Evolutionary conservation across 2,113 vertebrate genomes (phyloP), one percentile per base, ranked within the genome.

Genomic region (Anolis carolinensis): DNA sequence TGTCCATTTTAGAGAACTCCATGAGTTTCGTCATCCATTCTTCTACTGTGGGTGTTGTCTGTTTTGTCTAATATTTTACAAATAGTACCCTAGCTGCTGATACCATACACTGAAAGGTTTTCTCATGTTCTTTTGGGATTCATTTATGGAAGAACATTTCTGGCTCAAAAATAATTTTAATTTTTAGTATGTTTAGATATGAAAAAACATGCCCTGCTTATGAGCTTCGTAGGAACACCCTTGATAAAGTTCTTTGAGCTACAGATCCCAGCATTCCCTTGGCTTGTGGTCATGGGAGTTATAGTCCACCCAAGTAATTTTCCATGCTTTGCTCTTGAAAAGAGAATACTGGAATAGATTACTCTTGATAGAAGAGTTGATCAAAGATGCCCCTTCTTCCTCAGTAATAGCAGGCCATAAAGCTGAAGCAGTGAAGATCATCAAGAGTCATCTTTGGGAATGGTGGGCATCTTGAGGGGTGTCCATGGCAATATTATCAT

Each of bases 401-500:
- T 7, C 8, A 11, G 2, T n/a, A 50, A 76, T 48, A 73, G 18
- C 55, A 44, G 39, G 39, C 39, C 39, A 44, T 44, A 2, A 44
- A 63, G 34, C 34, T 74, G 11, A 62, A 44, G 25, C 3, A 10
- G 1, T 8, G 14, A 16, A 18, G 30, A 9, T 32, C 30, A 67
- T 76, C 36, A 84, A 59, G 30, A 48, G 25, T 75, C 2, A 44
- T 44, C 39, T 44, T 44, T 44, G 52, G 5, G 13, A 65, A 4
- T n/a, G 48, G n/a, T n/a, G 10, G 9, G 27, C 14, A 13, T 79
- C n/a, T n/a, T 20, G 27, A n/a, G 78, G 34, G 2, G 82, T 23
- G 5, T 34, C 39, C 59, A 79, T 81, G 6, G 76, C 79, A 23
- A 90, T 79, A 81, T 88, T 90, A 77, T 74, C 83, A 79, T 90